Base-by-base conservation (phyloP, 1,140 invertebrate species). In the Drosophila funebris region DNA sequence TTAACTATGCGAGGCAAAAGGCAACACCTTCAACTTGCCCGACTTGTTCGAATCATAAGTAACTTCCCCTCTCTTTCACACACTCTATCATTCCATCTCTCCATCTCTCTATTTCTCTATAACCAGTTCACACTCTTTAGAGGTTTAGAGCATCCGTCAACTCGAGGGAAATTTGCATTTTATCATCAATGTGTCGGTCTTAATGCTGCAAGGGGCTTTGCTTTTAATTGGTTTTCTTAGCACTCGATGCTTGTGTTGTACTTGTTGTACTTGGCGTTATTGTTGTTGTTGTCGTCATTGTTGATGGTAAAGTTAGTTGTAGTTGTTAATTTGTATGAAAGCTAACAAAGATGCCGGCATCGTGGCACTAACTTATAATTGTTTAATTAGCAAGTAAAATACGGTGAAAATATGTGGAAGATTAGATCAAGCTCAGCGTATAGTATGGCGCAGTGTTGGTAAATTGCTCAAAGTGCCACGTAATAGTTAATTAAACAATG, bases 161-260 rank as follows among this genome's bases (percentile, higher is more conserved):
- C 83, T 88, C 83, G 44, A 66, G 83, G 83, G 83, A 88, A 88
- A 88, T 88, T 88, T 88, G 78, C 83, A 88, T 88, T 89, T 88
- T 88, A 88, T 88, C 78, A 88, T 88, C 68, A 75, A 61, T 78
- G 83, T 68, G 79, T 63, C 36, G 64, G 29, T 31, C 44, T 56
- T 63, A 63, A 76, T 67, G 73, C 57, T 76, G 36, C 69, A 67
- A 48, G 43, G 58, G 74, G 82, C 78, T 87, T 82, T 82, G 78
- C 78, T 85, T 85, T 87, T 85, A 85, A 87, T 87, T 87, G 82
- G 82, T 82, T 87, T 82, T 87, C 82, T 78, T 61, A 61, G 80
- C 39, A 31, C 48, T 63, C 2, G 41, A 8, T 27, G 8, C 18
- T 24, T 1, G n/a, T 43, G 22, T 46, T 24, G 46, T 52, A 18